Evolutionary conservation across 2,888 invertebrate genomes (phyloP), one percentile per base, ranked within the genome.

Genomic region (Apotomis betuletana): DNA sequence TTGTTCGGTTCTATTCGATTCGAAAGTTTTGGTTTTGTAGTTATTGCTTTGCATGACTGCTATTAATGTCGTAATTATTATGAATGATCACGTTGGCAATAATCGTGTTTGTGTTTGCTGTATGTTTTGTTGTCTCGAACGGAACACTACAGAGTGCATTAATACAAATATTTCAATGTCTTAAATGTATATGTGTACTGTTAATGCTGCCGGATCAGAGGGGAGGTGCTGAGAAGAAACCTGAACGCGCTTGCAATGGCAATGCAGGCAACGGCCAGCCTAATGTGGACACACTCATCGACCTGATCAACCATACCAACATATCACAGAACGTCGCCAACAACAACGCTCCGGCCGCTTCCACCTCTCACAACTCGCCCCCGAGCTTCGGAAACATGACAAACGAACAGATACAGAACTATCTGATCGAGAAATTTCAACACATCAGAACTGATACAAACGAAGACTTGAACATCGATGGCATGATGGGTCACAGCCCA

Each of bases 361-460:
- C 81, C 0, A 41, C 41, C 5, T 41, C 41, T 41, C 6, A 6
- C 41, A 41, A 0, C 57, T 80, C 87, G 0, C 81, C 87, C 0
- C 86, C 88, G 0, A 76, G 78, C 64, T 89, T 92, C 73, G 87
- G 83, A 0, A 84, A 80, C 13, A 89, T 91, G 90, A 83, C 86
- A 38, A 90, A 91, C 67, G 90, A 92, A 5, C 87, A 92, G 76
- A 89, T 92, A 57, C 92, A 92, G 75, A 84, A 88, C 63, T 91
- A 90, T 74, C 80, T 93, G 27, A 89, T 90, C 74, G 78, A 87
- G 0, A 91, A 90, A 77, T 91, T 92, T 74, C 85, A 91, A 81
- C 86, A 89, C 52, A 85, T 91, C 84, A 85, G 83, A 3, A 77
- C 84, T 1, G 85, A 81, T 3, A 76, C 78, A 4, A 69, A 75